Percentiles rank a stretch among this genome's conserved stretches.
These are phyloP conservation scores for Andrena trimmerana DNA, from an alignment of 2,888 invertebrate genomes.

Conservation along the genomic window DNA sequence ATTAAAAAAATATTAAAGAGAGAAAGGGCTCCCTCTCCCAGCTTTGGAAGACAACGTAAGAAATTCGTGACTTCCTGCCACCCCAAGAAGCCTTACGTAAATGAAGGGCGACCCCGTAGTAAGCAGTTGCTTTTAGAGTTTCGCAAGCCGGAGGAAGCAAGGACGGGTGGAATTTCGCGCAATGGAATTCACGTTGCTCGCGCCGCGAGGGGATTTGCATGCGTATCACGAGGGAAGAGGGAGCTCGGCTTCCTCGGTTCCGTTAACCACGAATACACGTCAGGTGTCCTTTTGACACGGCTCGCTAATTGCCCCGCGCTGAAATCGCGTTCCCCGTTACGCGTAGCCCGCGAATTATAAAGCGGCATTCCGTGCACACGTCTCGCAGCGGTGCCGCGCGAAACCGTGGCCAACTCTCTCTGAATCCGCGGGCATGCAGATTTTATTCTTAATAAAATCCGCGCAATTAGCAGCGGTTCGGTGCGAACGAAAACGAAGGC, in stretches of 20 bases:
- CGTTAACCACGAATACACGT: conserved; percentile 69
- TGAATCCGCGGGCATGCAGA: neutral
- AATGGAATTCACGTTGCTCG: conserved; percentile 18
- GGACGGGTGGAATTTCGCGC: neutral
- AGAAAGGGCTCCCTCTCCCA: too few species aligned
- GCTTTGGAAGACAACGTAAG: too few species aligned
- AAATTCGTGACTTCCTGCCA: too few species aligned
- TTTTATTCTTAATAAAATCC: conserved; percentile 8
- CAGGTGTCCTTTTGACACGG: conserved; percentile 72
- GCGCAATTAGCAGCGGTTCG: conserved; percentile 13
- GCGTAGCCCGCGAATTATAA: conserved; percentile 31
- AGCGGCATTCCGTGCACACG: conserved; percentile 29
- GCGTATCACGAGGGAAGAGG: conserved; percentile 57
- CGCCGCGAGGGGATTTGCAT: conserved; percentile 54
- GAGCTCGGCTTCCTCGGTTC: conserved; percentile 63
- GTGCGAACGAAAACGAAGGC: neutral
- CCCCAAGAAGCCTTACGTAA: too few species aligned
- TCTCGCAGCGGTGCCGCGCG: neutral
- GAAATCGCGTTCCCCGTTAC: conserved; percentile 69
- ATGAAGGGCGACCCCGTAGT: too few species aligned
- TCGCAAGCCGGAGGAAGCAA: neutral
- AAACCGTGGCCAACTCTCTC: conserved; percentile 37
- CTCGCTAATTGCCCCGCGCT: conserved; percentile 67
- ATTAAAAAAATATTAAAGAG: too few species aligned
- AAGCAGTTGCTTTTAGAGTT: neutral